A percentile compares a stretch with the other conserved stretches of the same genome.
phyloP scores from a whole-genome alignment of 53 echinoderm and acorn worm genomes.

The Mesocentrotus franciscanus region DNA sequence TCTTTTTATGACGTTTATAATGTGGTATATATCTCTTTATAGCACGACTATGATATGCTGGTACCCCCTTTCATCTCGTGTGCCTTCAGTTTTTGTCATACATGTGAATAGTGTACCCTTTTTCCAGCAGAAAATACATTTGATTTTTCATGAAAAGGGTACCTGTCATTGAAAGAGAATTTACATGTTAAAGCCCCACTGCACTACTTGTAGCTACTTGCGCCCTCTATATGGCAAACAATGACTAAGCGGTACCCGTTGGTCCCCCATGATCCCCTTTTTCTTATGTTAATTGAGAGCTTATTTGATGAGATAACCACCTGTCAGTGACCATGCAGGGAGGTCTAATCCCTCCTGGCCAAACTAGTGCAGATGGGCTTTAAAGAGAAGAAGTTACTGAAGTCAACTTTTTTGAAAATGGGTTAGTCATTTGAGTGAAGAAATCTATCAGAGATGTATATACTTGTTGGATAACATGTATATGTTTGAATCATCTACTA shows the following conservation, averaged over 20 bases:
- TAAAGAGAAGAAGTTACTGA: neutral
- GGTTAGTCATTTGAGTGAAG: neutral
- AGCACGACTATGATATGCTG: neutral
- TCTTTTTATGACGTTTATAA: no score
- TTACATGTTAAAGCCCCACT: no score
- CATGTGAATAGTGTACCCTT: neutral
- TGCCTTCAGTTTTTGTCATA: neutral
- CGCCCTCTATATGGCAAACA: no score
- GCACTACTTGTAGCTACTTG: no score
- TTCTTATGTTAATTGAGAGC: no score
- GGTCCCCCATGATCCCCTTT: no score
- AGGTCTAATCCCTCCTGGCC: no score
- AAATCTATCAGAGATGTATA: neutral
- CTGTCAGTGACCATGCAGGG: no score
- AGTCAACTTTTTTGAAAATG: neutral
- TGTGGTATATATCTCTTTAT: no score
- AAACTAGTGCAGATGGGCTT: no score
- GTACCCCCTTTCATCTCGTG: neutral
- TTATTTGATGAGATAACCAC: no score
- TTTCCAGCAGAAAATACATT: neutral
- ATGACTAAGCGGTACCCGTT: no score
- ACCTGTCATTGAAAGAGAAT: neutral
- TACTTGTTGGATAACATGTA: neutral
- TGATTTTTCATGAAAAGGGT: neutral
- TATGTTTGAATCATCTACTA: neutral